Evolutionary conservation across 2,113 vertebrate genomes (phyloP).

Genomic region (Misgurnus mizolepis): DNA sequence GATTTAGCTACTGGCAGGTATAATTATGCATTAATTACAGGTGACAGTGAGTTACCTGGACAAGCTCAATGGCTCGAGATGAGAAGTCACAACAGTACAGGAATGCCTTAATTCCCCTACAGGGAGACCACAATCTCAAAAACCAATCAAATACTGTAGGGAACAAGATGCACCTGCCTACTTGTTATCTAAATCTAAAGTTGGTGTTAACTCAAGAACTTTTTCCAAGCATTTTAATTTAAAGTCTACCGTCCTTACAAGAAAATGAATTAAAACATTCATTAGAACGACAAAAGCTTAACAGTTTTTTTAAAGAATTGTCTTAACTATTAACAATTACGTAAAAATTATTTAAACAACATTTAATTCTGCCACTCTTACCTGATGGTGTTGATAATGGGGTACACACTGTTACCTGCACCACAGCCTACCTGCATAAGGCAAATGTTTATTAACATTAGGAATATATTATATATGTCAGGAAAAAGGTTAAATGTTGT

Average conservation of each 20-base stretch:
- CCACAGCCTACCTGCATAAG: slow-evolving; percentile 88
- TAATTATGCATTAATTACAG: not conserved
- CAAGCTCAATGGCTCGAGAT: slow-evolving; percentile 80
- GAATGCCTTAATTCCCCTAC: slow-evolving; percentile 77
- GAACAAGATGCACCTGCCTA: not conserved
- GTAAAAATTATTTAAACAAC: no score
- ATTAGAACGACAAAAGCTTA: no score
- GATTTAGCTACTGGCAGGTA: not conserved
- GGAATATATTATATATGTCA: not conserved
- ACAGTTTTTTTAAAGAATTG: no score
- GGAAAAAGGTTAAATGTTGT: no score
- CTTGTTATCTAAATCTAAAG: not conserved
- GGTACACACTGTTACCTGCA: slow-evolving; percentile 91
- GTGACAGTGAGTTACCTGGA: slow-evolving; percentile 78
- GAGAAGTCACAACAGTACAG: slow-evolving; percentile 95
- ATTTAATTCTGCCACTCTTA: slow-evolving; percentile 62
- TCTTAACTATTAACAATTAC: no score
- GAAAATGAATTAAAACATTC: no score
- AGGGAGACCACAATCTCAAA: slow-evolving; percentile 34
- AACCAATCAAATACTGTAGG: not conserved
- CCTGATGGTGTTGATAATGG: slow-evolving; percentile 81
- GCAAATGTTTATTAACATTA: slow-evolving; percentile 9
- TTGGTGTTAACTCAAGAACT: not conserved
- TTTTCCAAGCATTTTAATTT: no score
- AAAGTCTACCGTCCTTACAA: no score